Evolutionary conservation across 2,113 vertebrate species (phyloP).

Genomic region (Euleptes europaea): DNA sequence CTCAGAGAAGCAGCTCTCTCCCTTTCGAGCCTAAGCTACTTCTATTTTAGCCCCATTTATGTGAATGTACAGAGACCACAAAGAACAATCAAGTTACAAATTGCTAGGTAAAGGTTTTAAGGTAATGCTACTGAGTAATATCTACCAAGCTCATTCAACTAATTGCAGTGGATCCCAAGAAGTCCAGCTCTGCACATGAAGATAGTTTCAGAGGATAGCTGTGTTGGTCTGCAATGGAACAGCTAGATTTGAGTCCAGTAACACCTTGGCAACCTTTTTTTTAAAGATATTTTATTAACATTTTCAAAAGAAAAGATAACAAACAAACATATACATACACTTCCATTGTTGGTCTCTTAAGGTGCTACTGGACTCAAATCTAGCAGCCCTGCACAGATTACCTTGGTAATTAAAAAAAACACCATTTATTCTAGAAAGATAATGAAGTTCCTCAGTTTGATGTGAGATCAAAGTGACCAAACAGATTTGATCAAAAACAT

Average conservation of each 20-base stretch:
- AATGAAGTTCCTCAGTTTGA: constrained; percentile 51
- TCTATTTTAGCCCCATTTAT: too few species aligned
- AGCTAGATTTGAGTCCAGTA: too few species aligned
- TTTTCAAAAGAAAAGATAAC: too few species aligned
- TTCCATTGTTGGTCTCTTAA: too few species aligned
- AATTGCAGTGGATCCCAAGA: constrained; percentile 30
- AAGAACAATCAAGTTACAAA: constrained; percentile 49
- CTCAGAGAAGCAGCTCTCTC: too few species aligned
- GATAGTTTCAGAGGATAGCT: too few species aligned
- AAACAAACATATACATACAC: too few species aligned
- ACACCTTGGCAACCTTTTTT: too few species aligned
- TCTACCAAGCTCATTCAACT: constrained; percentile 26
- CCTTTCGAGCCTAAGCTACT: too few species aligned
- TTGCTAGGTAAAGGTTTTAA: constrained; percentile 32
- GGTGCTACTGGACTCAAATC: too few species aligned
- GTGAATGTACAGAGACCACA: background rate
- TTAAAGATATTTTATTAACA: too few species aligned
- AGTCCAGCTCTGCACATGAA: constrained; percentile 26
- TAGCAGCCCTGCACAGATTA: constrained; percentile 1
- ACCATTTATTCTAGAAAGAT: constrained; percentile 1
- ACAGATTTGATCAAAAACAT: constrained; percentile 24
- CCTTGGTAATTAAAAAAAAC: background rate
- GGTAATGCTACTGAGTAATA: background rate
- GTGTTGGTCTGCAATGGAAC: too few species aligned
- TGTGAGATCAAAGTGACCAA: constrained; percentile 39